Evolutionary conservation across 2,888 invertebrate species (phyloP), one percentile per base, ranked within the genome.

Genomic region (Tethea ocularis): DNA sequence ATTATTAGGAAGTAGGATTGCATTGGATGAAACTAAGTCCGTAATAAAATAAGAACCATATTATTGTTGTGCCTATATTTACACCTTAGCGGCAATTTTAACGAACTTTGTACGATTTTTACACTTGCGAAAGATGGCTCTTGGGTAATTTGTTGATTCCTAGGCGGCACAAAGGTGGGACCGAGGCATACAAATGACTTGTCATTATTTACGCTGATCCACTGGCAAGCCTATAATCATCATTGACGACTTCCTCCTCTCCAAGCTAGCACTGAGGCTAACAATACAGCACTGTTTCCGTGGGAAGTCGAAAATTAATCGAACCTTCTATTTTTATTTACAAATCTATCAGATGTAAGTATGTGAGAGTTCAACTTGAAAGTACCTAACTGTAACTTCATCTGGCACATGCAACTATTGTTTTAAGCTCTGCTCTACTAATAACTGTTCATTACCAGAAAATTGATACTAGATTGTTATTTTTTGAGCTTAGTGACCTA

Each of bases 131-230:
- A n/a, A n/a, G 23, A 0, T 24, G 23, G n/a, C 0, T 26, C 5
- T 52, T 23, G n/a, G 26, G 7, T 8, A 52, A 23, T 24, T 68
- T 63, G 54, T 57, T 55, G 59, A 61, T 68, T 64, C 62, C 58
- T 60, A 65, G 59, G 41, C 67, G 65, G 60, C 54, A 61, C 52
- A 59, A 66, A 60, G 63, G 62, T 62, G 61, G 63, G 60, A 29
- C 38, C 52, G 64, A 57, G 69, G 68, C 68, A 70, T 74, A 74
- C 78, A 79, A 86, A 87, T 80, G 76, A 75, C 80, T 63, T 64
- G 74, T 82, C 83, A 89, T 91, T 88, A 88, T 83, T 80, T 78
- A 80, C 86, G 78, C 72, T 74, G 76, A 83, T 85, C 77, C 69
- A 66, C 61, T 61, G 70, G 63, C 68, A 72, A 62, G 67, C 73